Conservation (phyloP, 2,797 vertebrate genomes). For the Scomberomorus guttatus region DNA sequence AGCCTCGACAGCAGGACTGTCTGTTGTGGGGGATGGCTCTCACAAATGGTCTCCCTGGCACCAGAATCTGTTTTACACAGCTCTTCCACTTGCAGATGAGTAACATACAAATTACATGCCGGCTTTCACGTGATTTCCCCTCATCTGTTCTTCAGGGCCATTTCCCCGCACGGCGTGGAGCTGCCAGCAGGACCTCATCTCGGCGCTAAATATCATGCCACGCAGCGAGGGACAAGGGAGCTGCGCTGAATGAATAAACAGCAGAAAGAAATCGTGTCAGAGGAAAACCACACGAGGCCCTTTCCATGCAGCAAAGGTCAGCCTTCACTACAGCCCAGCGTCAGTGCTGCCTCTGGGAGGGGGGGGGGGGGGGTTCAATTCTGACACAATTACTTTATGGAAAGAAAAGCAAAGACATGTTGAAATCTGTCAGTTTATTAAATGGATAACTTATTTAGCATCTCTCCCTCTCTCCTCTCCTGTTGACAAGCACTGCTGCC, state of each 20-base stretch:
- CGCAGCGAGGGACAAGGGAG: constrained; percentile 14
- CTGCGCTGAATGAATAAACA: constrained; percentile 28
- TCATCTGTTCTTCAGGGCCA: constrained; percentile 24
- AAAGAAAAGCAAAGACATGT: constrained; percentile 13
- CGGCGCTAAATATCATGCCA: constrained; percentile 45
- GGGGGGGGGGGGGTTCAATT: background rate
- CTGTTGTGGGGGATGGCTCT: constrained; percentile 4
- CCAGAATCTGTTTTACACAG: constrained; percentile 11
- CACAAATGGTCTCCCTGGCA: constrained; percentile 37
- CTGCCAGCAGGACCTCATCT: constrained; percentile 26
- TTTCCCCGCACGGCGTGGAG: constrained; percentile 2
- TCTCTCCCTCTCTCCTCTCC: background rate
- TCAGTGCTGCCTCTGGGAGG: constrained; percentile 32
- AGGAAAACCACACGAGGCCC: constrained; percentile 29
- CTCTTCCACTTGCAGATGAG: background rate
- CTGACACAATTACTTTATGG: constrained; percentile 3
- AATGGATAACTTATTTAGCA: constrained; percentile 40
- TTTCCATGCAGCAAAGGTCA: constrained; percentile 46
- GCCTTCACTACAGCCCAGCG: constrained; percentile 26
- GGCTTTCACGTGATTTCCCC: constrained; percentile 30
- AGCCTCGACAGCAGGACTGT: background rate
- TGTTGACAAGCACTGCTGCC: constrained; percentile 5
- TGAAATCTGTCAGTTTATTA: constrained; percentile 48
- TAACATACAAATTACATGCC: constrained; percentile 16
- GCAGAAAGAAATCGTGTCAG: constrained; percentile 27